Evolutionary conservation across 1,140 invertebrate species (phyloP).

Genomic region (Drosophila subpulchrella): DNA sequence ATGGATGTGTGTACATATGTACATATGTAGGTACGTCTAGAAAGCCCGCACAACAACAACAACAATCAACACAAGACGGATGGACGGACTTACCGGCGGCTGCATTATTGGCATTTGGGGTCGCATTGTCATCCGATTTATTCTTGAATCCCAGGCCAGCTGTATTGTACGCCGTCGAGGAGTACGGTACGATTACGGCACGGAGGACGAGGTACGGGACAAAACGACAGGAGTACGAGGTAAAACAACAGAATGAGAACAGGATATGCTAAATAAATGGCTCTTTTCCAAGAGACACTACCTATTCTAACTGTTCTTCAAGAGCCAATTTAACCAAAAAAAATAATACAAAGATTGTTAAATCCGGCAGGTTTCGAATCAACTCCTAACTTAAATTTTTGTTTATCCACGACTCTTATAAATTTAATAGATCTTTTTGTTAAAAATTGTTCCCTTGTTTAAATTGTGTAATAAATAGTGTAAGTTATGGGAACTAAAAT

Average conservation of each 20-base stretch:
- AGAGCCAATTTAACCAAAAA: background rate
- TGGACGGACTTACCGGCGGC: constrained; percentile 59
- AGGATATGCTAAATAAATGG: constrained; percentile 32
- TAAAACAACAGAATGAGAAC: constrained; percentile 32
- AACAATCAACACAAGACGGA: constrained; percentile 22
- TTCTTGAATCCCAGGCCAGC: constrained; percentile 72
- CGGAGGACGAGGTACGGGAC: constrained; percentile 7
- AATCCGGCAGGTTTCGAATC: too few relatives aligned
- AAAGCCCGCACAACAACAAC: constrained; percentile 28
- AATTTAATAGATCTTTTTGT: too few relatives aligned
- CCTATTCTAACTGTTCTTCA: background rate
- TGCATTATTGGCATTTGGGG: constrained; percentile 9
- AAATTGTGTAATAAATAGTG: too few relatives aligned
- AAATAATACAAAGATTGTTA: too few relatives aligned
- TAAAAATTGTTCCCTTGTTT: too few relatives aligned
- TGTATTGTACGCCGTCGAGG: constrained; percentile 8
- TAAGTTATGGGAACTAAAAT: too few relatives aligned
- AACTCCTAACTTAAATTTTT: too few relatives aligned
- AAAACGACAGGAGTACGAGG: constrained; percentile 40
- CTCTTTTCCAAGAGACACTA: too few relatives aligned
- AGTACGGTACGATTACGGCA: constrained; percentile 6
- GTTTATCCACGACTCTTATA: too few relatives aligned
- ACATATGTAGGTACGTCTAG: background rate
- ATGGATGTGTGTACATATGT: constrained; percentile 6
- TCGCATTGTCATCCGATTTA: constrained; percentile 55